Evolutionary conservation across 2,797 vertebrate genomes (phyloP), one percentile per base, ranked within the genome.

Genomic region (Eptatretus atami): DNA sequence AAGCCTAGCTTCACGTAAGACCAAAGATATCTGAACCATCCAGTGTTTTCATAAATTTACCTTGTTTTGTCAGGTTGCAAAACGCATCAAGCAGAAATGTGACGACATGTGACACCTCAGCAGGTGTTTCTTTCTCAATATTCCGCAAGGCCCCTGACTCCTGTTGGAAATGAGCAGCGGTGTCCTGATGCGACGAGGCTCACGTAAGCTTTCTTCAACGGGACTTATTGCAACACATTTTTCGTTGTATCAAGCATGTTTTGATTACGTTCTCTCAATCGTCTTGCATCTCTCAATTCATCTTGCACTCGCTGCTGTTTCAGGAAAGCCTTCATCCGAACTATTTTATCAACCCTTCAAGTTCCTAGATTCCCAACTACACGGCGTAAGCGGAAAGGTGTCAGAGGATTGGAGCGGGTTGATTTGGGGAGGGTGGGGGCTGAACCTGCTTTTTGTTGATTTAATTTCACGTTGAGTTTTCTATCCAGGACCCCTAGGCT

Each of bases 311-410:
- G 66, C n/a, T 70, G 65, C 63, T 73, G 73, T 68, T n/a, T 24
- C 68, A 96, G 90, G 92, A n/a, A 98, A 71, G 81, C 78, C 2
- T 93, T 93, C 71, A 95, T 98, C 68, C 79, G 80, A 68, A 84
- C 79, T 67, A 94, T 98, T 75, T 82, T 98, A 70, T 87, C 67
- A 81, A 70, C 92, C 92, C 12, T 98, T 95, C 71, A 92, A 85
- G 73, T 98, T 63, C 92, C 92, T 3, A n/a, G n/a, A 92, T 96
- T 74, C 80, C 74, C 69, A 93, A 98, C 71, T 96, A 96, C 71
- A 78, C 80, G 76, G 87, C n/a, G 90, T 92, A 79, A 76, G 66
- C 65, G 65, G 64, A 61, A 53, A 54, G 54, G 55, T 60, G 55
- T 60, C 31, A 6, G 5, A 68, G 52, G 69, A 1, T 52, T n/a